Conservation (phyloP, 2,888 invertebrate genomes). For the Neoitamus cyanurus region DNA sequence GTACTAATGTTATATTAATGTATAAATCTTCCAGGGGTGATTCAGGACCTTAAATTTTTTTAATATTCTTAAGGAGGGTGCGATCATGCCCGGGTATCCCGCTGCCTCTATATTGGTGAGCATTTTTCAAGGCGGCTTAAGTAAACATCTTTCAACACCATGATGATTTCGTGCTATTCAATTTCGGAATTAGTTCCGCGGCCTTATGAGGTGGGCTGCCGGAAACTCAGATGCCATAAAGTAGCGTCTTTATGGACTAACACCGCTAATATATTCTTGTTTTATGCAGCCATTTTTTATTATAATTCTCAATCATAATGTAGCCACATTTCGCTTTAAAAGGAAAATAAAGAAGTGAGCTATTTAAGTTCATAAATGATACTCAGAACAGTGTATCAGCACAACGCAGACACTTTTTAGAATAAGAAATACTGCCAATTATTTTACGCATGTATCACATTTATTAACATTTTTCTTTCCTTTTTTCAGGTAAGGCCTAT, state of each 20-base stretch:
- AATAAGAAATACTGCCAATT: neutral
- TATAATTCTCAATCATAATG: neutral
- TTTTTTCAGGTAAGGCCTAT: neutral
- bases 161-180: conserved; percentile 25
- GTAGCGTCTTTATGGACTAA: neutral
- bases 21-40: conserved; percentile 49
- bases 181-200: conserved; percentile 9
- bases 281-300: neutral
- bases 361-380: too few species aligned
- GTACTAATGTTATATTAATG: conserved; percentile 53
- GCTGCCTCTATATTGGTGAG: conserved; percentile 6
- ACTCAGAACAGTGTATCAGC: too few species aligned
- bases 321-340: neutral
- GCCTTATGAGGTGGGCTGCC: neutral
- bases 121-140: conserved; percentile 14
- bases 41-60: conserved; percentile 47
- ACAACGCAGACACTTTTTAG: neutral
- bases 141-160: conserved; percentile 27
- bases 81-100: neutral
- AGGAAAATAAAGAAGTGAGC: neutral
- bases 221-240: neutral
- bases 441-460: neutral
- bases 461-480: neutral
- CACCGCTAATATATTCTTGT: neutral
- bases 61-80: conserved; percentile 39